Evolutionary conservation across 1,140 invertebrate species (phyloP).

Genomic region (Akabosia matsudoensis): DNA sequence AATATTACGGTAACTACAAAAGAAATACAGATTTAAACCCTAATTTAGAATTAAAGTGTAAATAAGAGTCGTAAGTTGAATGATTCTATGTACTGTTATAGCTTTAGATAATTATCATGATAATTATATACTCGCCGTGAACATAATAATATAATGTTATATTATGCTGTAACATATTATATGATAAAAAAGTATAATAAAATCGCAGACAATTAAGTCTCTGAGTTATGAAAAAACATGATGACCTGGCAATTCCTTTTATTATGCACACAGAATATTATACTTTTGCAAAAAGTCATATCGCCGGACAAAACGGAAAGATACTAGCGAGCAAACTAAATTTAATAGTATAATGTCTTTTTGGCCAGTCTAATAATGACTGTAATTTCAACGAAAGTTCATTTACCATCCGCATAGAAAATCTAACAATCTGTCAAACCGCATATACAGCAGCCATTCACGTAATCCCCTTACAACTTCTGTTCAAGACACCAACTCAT

Average conservation of each 20-base stretch:
- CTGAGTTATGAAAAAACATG: neutral
- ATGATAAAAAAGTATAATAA: conserved; percentile 17
- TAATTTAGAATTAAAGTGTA: too few species aligned
- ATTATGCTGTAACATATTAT: conserved; percentile 1
- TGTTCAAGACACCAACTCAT: too few species aligned
- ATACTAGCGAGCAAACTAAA: too few species aligned
- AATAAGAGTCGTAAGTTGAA: too few species aligned
- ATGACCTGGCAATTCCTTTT: neutral
- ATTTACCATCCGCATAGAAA: neutral
- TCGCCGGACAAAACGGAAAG: too few species aligned
- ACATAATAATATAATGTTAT: neutral
- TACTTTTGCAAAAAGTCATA: neutral
- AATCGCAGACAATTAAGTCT: conserved; percentile 13
- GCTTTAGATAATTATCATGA: neutral
- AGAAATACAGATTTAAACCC: too few species aligned
- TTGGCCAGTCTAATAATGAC: too few species aligned
- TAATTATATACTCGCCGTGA: neutral
- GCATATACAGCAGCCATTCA: neutral
- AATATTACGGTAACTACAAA: neutral
- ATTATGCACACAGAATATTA: neutral
- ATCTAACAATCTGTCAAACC: neutral
- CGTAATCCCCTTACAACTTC: neutral
- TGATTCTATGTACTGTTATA: too few species aligned
- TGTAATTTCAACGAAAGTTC: too few species aligned
- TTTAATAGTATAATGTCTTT: too few species aligned